These are phyloP conservation scores for Tokudaia tokunoshimensis DNA, from an alignment of 2,797 vertebrate genomes.

Conservation along the genomic window DNA sequence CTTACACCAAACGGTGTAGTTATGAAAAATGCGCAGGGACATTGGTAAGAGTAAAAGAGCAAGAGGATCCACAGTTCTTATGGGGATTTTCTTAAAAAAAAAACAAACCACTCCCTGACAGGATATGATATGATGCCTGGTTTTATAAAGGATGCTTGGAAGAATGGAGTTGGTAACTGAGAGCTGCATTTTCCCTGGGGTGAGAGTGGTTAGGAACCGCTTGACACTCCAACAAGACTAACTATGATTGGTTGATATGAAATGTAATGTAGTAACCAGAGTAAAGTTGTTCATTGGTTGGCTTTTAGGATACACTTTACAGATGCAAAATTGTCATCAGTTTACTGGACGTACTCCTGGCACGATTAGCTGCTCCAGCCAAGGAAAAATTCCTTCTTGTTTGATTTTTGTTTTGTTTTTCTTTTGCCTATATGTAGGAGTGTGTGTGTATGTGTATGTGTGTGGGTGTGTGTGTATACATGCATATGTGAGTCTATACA, in stretches of 20 bases:
- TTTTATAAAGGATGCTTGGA: background rate
- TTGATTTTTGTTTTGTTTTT: background rate
- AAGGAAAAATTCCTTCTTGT: background rate
- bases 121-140: background rate
- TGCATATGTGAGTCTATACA: too few relatives aligned
- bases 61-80: background rate
- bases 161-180: background rate
- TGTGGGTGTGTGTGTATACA: background rate
- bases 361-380: background rate
- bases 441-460: background rate
- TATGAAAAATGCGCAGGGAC: background rate
- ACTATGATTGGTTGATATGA: background rate
- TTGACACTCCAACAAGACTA: background rate
- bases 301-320: background rate
- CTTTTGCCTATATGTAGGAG: background rate
- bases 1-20: background rate
- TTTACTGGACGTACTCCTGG: background rate
- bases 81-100: background rate
- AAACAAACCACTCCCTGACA: background rate
- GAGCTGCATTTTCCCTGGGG: background rate
- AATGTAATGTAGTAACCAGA: background rate
- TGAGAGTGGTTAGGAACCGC: background rate
- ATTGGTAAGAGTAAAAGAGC: background rate
- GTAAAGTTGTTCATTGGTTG: background rate
- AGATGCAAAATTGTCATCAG: background rate